phyloP scores from a whole-genome alignment of 2,113 vertebrate species.

The Heterotis niloticus region DNA sequence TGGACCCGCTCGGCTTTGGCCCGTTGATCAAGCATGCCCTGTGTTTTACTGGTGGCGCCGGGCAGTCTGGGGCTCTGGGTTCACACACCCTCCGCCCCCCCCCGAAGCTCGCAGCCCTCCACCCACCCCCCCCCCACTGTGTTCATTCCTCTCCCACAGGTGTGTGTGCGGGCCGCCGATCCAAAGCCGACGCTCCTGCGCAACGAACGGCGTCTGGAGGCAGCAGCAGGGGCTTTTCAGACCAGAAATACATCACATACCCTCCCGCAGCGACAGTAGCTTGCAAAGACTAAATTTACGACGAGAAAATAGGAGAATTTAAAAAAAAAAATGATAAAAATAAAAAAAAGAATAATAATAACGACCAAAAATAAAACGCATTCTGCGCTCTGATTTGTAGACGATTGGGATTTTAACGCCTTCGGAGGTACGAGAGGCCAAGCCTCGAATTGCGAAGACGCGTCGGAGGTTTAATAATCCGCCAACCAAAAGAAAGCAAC shows the following conservation, averaged over 20 bases:
- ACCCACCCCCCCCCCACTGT: slow-evolving; percentile 73
- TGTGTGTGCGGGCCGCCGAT: slow-evolving; percentile 89
- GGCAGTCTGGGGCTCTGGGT: slow-evolving; percentile 85
- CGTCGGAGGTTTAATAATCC: slow-evolving; percentile 30
- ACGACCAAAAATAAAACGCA: background rate
- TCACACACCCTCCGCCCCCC: slow-evolving; percentile 70
- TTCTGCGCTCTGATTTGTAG: slow-evolving; percentile 18
- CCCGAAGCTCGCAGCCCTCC: slow-evolving; percentile 47
- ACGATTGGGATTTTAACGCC: slow-evolving; percentile 16
- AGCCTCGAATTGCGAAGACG: slow-evolving; percentile 25
- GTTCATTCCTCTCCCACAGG: slow-evolving; percentile 96
- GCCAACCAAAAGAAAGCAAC: background rate
- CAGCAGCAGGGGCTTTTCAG: slow-evolving; percentile 67
- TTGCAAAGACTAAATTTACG: slow-evolving; percentile 62
- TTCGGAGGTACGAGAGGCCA: slow-evolving; percentile 38
- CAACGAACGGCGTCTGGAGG: slow-evolving; percentile 73
- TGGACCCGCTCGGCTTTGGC: slow-evolving; percentile 93
- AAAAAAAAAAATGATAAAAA: too few species aligned
- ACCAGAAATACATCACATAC: slow-evolving; percentile 58
- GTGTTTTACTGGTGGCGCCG: slow-evolving; percentile 89
- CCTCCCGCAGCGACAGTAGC: slow-evolving; percentile 41
- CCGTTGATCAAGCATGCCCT: slow-evolving; percentile 96
- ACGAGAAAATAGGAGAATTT: slow-evolving; percentile 30
- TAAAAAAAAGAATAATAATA: too few species aligned
- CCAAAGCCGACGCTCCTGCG: slow-evolving; percentile 78